These are phyloP conservation scores for Morpho deidamia DNA, from an alignment of 2,888 invertebrate genomes.

Conservation along the genomic window DNA sequence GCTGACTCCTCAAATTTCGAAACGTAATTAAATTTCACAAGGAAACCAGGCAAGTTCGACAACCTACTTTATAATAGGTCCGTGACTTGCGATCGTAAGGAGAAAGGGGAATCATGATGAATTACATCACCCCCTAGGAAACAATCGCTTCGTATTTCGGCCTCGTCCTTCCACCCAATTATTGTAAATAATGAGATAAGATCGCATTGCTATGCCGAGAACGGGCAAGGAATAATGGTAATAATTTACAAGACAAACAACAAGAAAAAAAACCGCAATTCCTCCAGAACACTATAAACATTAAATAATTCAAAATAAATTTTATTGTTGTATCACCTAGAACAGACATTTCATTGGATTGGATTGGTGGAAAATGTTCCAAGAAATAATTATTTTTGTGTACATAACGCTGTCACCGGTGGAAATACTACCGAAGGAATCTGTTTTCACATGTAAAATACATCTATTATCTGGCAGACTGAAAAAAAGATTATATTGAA, in stretches of 20 bases:
- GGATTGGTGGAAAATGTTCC: too few species aligned
- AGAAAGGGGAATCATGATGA: slow-evolving; percentile 32
- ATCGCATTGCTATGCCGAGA: slow-evolving; percentile 44
- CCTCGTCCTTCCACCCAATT: slow-evolving; percentile 50
- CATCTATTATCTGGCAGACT: too few species aligned
- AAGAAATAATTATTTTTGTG: too few species aligned
- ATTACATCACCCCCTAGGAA: slow-evolving; percentile 29
- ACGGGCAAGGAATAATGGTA: slow-evolving; percentile 30
- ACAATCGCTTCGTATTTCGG: slow-evolving; percentile 36
- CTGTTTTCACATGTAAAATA: too few species aligned
- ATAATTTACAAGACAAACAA: slow-evolving; percentile 14
- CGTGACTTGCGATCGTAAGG: slow-evolving; percentile 11
- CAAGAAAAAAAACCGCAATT: too few species aligned
- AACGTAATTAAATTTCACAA: slow-evolving; percentile 6
- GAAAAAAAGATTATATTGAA: too few species aligned
- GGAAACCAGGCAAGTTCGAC: slow-evolving; percentile 6
- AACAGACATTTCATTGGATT: too few species aligned
- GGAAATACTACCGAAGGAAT: too few species aligned
- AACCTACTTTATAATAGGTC: slow-evolving; percentile 13
- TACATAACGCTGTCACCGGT: too few species aligned
- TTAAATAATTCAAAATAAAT: too few species aligned
- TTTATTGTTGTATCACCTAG: too few species aligned
- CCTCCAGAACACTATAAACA: too few species aligned
- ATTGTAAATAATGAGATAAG: slow-evolving; percentile 61
- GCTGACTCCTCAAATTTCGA: neutral